Percentiles rank a stretch among this genome's conserved stretches.
phyloP scores from a whole-genome alignment of 2,888 invertebrate genomes.

The Trachelus troglodyta region DNA sequence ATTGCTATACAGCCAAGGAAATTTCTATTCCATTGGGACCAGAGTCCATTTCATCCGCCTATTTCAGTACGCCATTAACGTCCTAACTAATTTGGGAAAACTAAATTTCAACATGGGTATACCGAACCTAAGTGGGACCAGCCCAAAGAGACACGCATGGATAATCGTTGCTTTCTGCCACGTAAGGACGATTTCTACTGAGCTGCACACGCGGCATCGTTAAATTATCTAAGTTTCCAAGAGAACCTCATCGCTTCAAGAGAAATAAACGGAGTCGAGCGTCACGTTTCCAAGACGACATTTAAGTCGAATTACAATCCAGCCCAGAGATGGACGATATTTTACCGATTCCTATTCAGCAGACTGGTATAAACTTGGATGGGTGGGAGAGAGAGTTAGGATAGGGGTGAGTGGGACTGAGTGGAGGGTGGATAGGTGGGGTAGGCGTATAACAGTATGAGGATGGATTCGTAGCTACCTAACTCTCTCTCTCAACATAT shows the following conservation, averaged over 20 bases:
- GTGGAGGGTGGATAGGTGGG: slow-evolving; percentile 4
- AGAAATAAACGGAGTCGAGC: slow-evolving; percentile 47
- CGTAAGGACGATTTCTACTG: not conserved
- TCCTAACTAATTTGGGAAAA: not conserved
- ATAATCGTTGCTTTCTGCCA: not conserved
- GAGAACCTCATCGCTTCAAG: not conserved
- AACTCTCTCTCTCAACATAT: slow-evolving; percentile 14
- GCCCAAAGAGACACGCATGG: not conserved
- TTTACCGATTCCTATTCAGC: slow-evolving; percentile 57
- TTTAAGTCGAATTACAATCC: slow-evolving; percentile 58
- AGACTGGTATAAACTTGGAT: slow-evolving; percentile 55
- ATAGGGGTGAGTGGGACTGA: slow-evolving; percentile 37
- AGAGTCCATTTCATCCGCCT: not conserved
- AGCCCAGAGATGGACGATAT: slow-evolving; percentile 47
- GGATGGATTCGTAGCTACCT: slow-evolving; percentile 23
- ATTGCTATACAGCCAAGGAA: not conserved
- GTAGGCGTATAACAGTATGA: slow-evolving; percentile 34
- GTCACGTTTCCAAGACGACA: slow-evolving; percentile 54
- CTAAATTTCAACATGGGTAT: not conserved
- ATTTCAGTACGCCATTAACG: not conserved
- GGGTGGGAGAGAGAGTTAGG: slow-evolving; percentile 24
- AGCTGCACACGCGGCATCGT: not conserved
- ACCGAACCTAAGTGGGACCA: not conserved
- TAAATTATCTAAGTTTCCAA: not conserved
- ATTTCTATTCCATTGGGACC: not conserved